Evolutionary conservation across 2,888 invertebrate species (phyloP), one percentile per base, ranked within the genome.

Genomic region (Nymphalis polychloros): DNA sequence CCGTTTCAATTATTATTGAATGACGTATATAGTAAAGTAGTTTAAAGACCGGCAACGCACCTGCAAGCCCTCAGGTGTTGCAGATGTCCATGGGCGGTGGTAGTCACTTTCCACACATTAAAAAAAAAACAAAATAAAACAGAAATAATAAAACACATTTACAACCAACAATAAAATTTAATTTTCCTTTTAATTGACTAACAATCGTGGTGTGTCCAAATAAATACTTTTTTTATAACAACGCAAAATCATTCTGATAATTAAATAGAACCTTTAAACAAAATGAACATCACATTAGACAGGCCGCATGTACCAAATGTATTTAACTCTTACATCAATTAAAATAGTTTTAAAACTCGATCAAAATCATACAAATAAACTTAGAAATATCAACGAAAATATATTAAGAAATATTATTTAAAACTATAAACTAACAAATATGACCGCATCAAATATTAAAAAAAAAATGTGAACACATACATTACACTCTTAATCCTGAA

Each of bases 121-220:
- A n/a, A n/a, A n/a, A n/a, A n/a, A n/a, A n/a, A n/a, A n/a, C n/a
- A n/a, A n/a, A n/a, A n/a, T n/a, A 8, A 41, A 41, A 41, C 10
- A 23, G 23, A 59, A 20, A 17, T 17, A 72, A 72, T 70, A 72
- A 82, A 83, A 81, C 82, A 81, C 77, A 64, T 75, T 77, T 73
- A 78, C 77, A 83, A 86, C 85, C 84, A 82, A 82, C 77, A 75
- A 77, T 83, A 79, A 73, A 67, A 41, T 35, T 78, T 80, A 79
- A 78, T 77, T 76, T 46, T 76, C 55, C 17, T 67, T 75, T 74
- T 81, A 86, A 86, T 84, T 86, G 86, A 87, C 86, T 83, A 83
- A 81, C 77, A 80, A 81, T 75, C 76, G 67, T 69, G 77, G 77
- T 78, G 76, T 52, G 83, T 78, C 78, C 79, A 62, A 50, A 61